Percentiles rank a stretch among this genome's conserved stretches.
phyloP scores from a whole-genome alignment of 2,888 invertebrate species.

The Campaea margaritaria region DNA sequence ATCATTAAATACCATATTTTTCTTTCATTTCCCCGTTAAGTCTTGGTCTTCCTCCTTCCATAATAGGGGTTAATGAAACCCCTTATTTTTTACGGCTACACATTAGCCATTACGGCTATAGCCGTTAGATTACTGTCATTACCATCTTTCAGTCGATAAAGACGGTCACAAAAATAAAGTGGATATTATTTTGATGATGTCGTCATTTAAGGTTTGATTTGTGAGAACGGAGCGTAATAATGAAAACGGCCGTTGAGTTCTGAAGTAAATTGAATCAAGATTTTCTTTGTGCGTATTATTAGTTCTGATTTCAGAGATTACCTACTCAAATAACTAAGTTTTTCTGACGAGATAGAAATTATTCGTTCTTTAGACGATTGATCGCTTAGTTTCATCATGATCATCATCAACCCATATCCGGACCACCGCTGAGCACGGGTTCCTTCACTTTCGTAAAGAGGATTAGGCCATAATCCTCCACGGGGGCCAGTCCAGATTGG shows the following conservation, averaged over 20 bases:
- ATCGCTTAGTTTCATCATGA: too few species aligned
- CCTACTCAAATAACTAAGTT: too few species aligned
- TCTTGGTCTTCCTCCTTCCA: conserved; percentile 17
- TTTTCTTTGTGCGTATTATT: neutral
- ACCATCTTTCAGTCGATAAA: conserved; percentile 35
- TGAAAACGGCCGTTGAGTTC: conserved; percentile 5
- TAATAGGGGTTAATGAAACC: conserved; percentile 39
- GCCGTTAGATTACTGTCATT: conserved; percentile 36
- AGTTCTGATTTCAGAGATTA: neutral
- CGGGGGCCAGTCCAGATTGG: too few species aligned
- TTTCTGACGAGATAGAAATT: too few species aligned
- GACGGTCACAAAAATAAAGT: conserved; percentile 32
- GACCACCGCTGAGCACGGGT: too few species aligned
- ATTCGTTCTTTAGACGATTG: too few species aligned
- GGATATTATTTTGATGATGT: conserved; percentile 25
- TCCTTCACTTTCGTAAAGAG: too few species aligned
- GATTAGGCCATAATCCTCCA: too few species aligned
- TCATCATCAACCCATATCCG: too few species aligned
- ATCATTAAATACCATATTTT: conserved; percentile 28
- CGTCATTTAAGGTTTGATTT: conserved; percentile 26
- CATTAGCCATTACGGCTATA: conserved; percentile 36
- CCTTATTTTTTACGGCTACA: conserved; percentile 38
- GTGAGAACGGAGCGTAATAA: conserved; percentile 5
- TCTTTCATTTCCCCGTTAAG: conserved; percentile 13
- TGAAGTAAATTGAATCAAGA: conserved; percentile 1